Evolutionary conservation across 2,113 vertebrate genomes (phyloP).

Genomic region (Perca flavescens): DNA sequence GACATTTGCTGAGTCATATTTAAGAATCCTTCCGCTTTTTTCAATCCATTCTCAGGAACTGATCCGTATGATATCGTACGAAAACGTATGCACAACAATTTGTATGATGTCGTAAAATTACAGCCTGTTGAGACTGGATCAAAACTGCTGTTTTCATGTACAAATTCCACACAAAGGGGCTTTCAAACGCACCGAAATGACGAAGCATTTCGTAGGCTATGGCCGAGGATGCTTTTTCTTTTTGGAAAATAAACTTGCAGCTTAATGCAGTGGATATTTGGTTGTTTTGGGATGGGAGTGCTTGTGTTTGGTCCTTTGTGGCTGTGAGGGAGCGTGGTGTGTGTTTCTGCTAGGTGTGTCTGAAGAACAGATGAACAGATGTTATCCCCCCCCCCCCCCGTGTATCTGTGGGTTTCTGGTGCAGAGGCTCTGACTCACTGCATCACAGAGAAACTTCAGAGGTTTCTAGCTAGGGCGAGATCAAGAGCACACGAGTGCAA

Average conservation of each 20-base stretch:
- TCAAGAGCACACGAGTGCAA: slow-evolving; percentile 11
- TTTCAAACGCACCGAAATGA: too few species aligned
- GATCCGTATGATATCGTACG: too few species aligned
- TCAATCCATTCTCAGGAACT: too few species aligned
- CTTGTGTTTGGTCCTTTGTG: slow-evolving; percentile 5
- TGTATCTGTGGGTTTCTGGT: neutral
- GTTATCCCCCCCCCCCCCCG: slow-evolving; percentile 2
- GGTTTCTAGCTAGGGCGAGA: slow-evolving; percentile 4
- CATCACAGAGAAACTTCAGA: slow-evolving; percentile 40
- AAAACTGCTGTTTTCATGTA: too few species aligned
- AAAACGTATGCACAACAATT: too few species aligned
- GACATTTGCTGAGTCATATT: neutral
- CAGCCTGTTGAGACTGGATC: too few species aligned
- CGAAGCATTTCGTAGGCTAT: too few species aligned
- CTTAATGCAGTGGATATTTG: neutral
- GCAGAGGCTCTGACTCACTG: neutral
- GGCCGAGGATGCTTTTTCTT: too few species aligned
- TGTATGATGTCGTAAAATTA: too few species aligned
- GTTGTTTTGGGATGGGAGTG: neutral
- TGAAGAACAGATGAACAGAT: slow-evolving; percentile 37
- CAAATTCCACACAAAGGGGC: too few species aligned
- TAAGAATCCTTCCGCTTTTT: too few species aligned
- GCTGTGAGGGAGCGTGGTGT: slow-evolving; percentile 19
- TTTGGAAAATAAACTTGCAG: too few species aligned
- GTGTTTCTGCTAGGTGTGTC: slow-evolving; percentile 32